Evolutionary conservation across 2,888 invertebrate genomes (phyloP).

Genomic region (Mantis religiosa): DNA sequence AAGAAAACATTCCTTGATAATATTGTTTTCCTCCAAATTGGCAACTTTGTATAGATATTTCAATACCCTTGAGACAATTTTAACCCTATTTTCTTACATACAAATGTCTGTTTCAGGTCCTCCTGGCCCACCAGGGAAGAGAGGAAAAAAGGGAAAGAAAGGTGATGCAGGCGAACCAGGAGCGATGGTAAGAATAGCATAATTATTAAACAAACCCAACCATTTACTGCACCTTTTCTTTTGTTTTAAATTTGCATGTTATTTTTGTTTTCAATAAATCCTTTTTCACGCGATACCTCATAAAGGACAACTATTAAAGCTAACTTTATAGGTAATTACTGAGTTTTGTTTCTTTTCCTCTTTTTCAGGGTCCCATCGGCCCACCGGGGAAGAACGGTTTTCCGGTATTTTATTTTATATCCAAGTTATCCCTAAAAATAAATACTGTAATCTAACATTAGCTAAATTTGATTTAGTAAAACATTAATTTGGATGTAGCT

Average conservation of each 20-base stretch:
- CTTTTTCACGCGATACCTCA: not conserved
- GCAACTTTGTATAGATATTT: no score
- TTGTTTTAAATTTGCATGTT: not conserved
- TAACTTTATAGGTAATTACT: constrained; percentile 33
- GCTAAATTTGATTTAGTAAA: not conserved
- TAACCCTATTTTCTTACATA: not conserved
- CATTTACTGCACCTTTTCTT: not conserved
- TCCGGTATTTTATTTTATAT: constrained; percentile 68
- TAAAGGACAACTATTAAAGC: constrained; percentile 10
- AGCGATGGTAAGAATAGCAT: constrained; percentile 64
- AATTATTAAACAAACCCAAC: not conserved
- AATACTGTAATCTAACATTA: not conserved
- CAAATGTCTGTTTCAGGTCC: constrained; percentile 58
- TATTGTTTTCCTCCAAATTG: no score
- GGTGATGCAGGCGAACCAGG: constrained; percentile 80
- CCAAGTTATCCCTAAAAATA: constrained; percentile 36
- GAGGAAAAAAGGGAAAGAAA: constrained; percentile 85
- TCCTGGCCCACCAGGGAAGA: constrained; percentile 79
- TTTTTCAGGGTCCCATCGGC: constrained; percentile 70
- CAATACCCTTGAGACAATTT: no score
- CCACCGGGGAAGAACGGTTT: constrained; percentile 84
- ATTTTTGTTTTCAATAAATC: not conserved
- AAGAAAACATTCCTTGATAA: no score
- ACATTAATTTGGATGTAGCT: not conserved
- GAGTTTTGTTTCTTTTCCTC: constrained; percentile 40